A percentile compares a stretch with the other conserved stretches of the same genome.
These are phyloP conservation scores for Sebastes fasciatus DNA, from an alignment of 2,113 vertebrate species.

Conservation along the genomic window DNA sequence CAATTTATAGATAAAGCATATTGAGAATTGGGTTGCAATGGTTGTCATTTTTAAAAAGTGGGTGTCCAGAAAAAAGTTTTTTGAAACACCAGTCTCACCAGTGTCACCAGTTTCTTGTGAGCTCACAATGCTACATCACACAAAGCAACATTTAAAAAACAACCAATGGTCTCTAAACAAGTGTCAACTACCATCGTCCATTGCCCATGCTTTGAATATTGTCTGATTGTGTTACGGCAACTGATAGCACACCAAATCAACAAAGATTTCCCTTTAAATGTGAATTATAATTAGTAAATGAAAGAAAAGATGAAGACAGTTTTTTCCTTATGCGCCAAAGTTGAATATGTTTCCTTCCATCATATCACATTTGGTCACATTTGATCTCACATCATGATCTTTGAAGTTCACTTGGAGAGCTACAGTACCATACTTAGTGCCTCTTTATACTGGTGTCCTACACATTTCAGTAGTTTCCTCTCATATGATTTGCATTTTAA, in stretches of 20 bases:
- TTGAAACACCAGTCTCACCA: too few relatives aligned
- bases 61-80: too few relatives aligned
- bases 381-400: background rate
- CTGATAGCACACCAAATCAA: background rate
- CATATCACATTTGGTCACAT: background rate
- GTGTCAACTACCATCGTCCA: background rate
- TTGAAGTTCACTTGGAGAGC: background rate
- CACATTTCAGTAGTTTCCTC: constrained; percentile 4
- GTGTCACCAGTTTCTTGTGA: background rate
- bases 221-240: background rate
- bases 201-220: background rate
- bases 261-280: background rate
- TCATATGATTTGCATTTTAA: constrained; percentile 29
- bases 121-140: background rate
- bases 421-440: background rate
- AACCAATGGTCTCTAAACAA: background rate
- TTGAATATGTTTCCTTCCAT: background rate
- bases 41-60: too few relatives aligned
- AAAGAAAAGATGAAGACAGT: background rate
- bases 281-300: background rate
- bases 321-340: background rate
- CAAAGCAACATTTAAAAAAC: background rate
- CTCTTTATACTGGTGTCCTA: background rate
- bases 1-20: too few relatives aligned
- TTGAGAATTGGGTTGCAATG: too few relatives aligned